Evolutionary conservation across 2,888 invertebrate species (phyloP).

Genomic region (Chloroclysta siterata): DNA sequence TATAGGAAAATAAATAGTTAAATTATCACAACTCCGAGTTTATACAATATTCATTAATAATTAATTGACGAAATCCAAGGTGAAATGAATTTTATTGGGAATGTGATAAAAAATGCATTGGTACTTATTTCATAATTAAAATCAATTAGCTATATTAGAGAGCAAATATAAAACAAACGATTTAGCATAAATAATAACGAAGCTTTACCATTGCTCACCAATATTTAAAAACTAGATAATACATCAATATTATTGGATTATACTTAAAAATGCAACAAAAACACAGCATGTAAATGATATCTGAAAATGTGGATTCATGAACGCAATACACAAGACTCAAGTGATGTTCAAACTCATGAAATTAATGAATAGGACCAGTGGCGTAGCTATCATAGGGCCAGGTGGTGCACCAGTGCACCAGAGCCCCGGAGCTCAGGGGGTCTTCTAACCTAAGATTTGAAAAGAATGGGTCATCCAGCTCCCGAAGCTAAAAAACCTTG

Average conservation of each 20-base stretch:
- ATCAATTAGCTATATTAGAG: conserved; percentile 18
- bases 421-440: too few relatives aligned
- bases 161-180: conserved; percentile 29
- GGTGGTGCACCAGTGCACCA: too few relatives aligned
- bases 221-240: conserved; percentile 26
- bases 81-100: too few relatives aligned
- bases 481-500: too few relatives aligned
- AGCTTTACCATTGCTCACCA: conserved; percentile 35
- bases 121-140: conserved; percentile 9
- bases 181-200: conserved; percentile 27
- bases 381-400: too few relatives aligned
- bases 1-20: not conserved
- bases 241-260: conserved; percentile 25
- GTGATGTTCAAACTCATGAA: conserved; percentile 12
- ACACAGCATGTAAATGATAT: conserved; percentile 23
- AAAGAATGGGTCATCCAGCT: too few relatives aligned
- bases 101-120: too few relatives aligned
- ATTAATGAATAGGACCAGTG: too few relatives aligned
- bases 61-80: too few relatives aligned
- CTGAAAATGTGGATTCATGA: conserved; percentile 13
- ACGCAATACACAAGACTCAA: conserved; percentile 11
- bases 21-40: conserved; percentile 1
- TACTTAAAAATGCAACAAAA: conserved; percentile 31
- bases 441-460: too few relatives aligned
- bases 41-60: not conserved